Evolutionary conservation across 2,797 vertebrate genomes (phyloP).

Genomic region (Triplophysa bombifrons): DNA sequence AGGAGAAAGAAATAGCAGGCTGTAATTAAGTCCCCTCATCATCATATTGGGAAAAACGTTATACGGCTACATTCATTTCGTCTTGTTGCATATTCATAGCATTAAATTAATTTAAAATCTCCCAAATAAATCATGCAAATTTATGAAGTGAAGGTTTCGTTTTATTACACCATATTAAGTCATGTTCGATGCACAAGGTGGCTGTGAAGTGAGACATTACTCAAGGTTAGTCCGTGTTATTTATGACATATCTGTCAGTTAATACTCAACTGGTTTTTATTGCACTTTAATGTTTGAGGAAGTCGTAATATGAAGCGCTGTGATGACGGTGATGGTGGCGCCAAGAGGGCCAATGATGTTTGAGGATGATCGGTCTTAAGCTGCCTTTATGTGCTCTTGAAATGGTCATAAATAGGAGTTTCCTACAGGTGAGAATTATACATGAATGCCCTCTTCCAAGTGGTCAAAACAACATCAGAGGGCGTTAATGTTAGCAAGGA

Average conservation of each 20-base stretch:
- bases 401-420: no score
- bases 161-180: slow-evolving; percentile 76
- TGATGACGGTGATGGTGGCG: slow-evolving; percentile 49
- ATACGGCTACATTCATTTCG: slow-evolving; percentile 61
- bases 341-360: slow-evolving; percentile 31
- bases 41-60: slow-evolving; percentile 62
- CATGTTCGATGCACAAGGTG: slow-evolving; percentile 73
- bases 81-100: slow-evolving; percentile 76
- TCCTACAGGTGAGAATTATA: no score
- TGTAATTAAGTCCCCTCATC: slow-evolving; percentile 65
- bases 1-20: slow-evolving; percentile 62
- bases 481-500: no score
- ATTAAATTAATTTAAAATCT: slow-evolving; percentile 64
- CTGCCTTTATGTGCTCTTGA: no score
- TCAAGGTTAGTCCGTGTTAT: slow-evolving; percentile 63
- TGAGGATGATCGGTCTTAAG: slow-evolving; percentile 2
- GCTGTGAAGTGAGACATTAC: slow-evolving; percentile 63
- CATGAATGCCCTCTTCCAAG: no score
- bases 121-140: slow-evolving; percentile 74
- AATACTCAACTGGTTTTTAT: slow-evolving; percentile 56
- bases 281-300: slow-evolving; percentile 58
- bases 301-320: slow-evolving; percentile 48
- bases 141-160: slow-evolving; percentile 75
- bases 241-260: slow-evolving; percentile 71
- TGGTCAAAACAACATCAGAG: no score